These are phyloP conservation scores for Acrobasis consociella DNA, from an alignment of 2,888 invertebrate species.

Conservation along the genomic window DNA sequence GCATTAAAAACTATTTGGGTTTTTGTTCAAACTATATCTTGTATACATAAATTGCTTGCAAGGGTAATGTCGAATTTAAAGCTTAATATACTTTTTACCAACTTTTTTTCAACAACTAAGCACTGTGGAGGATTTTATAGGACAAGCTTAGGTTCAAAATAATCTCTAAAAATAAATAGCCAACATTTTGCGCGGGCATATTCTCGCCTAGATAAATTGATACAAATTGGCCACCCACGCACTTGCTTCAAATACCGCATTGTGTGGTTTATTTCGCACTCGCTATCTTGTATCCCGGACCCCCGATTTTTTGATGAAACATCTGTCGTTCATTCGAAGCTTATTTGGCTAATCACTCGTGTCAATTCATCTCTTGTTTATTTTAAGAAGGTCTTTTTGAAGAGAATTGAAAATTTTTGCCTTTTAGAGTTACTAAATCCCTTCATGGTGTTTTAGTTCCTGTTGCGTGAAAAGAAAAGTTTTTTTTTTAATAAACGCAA, in stretches of 20 bases:
- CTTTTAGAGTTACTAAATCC: no score
- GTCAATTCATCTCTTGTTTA: not conserved
- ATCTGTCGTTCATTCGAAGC: not conserved
- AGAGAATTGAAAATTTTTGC: no score
- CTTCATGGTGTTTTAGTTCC: not conserved
- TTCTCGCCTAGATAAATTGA: constrained; percentile 12
- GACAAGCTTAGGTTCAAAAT: not conserved
- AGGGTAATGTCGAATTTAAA: no score
- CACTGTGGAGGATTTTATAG: no score
- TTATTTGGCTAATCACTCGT: not conserved
- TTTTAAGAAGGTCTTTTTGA: no score
- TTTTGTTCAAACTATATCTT: no score
- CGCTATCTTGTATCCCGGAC: not conserved
- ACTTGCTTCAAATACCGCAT: constrained; percentile 7
- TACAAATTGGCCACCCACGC: constrained; percentile 17
- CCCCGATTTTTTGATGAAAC: not conserved
- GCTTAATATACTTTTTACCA: no score
- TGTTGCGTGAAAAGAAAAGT: not conserved
- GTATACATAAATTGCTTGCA: no score
- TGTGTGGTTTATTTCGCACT: constrained; percentile 2
- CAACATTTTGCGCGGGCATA: constrained; percentile 5
- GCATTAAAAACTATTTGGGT: no score
- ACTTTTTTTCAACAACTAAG: no score
- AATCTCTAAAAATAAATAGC: constrained; percentile 5
- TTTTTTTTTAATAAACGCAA: not conserved